phyloP scores from a whole-genome alignment of 2,888 invertebrate species.

The Biston stratarius region DNA sequence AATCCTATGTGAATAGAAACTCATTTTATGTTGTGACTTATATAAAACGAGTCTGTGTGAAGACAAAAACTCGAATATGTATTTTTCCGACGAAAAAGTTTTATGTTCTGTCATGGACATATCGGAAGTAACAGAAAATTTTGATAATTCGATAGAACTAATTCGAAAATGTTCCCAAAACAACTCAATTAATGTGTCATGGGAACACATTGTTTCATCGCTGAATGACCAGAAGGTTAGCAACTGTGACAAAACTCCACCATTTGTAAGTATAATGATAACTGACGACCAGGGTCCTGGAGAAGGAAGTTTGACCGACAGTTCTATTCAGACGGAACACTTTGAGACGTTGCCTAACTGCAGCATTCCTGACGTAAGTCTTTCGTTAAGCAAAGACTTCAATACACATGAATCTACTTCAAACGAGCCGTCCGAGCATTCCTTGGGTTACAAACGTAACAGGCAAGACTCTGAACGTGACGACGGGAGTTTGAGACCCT shows the following conservation, averaged over 20 bases:
- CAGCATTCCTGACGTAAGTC: conserved; percentile 62
- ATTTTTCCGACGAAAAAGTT: conserved; percentile 47
- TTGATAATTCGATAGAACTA: conserved; percentile 67
- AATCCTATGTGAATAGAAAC: no score
- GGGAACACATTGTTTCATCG: conserved; percentile 60
- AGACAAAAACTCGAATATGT: conserved; percentile 45
- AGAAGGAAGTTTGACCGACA: conserved; percentile 53
- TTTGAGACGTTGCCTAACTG: conserved; percentile 54
- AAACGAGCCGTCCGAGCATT: conserved; percentile 62
- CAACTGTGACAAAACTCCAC: conserved; percentile 62
- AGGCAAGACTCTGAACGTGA: conserved; percentile 64
- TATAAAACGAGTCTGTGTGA: not conserved
- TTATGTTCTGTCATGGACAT: conserved; percentile 50
- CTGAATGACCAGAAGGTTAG: conserved; percentile 58
- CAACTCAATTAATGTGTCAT: conserved; percentile 66
- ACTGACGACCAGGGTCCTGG: conserved; percentile 59
- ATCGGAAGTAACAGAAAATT: conserved; percentile 51
- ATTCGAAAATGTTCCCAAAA: conserved; percentile 67
- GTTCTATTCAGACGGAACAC: conserved; percentile 70
- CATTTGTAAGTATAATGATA: conserved; percentile 68
- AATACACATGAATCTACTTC: conserved; percentile 59
- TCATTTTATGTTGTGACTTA: no score
- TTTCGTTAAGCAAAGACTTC: conserved; percentile 69
- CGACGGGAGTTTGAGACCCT: conserved; percentile 58
- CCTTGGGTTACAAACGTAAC: conserved; percentile 63